These are phyloP conservation scores for Hapalemur alaotrensis DNA, from an alignment of 2,797 vertebrate genomes.

Conservation along the genomic window DNA sequence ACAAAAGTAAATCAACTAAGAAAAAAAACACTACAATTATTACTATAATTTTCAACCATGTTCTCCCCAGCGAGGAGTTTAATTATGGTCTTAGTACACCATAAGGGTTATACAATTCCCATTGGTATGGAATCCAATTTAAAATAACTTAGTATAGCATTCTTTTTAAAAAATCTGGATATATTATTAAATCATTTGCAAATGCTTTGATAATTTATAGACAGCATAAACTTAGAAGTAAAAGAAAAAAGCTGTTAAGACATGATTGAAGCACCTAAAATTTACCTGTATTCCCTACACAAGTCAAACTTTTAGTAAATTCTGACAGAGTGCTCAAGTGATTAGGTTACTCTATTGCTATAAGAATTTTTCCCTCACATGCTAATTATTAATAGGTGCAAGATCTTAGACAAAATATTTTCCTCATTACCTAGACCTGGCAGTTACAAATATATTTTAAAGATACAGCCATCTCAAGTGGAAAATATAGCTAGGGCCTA, in stretches of 20 bases:
- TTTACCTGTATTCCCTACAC: neutral
- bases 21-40: neutral
- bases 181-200: neutral
- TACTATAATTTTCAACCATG: neutral
- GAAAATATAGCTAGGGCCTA: neutral
- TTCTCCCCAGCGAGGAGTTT: neutral
- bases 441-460: conserved; percentile 29
- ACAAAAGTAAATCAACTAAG: neutral
- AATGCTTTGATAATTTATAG: neutral
- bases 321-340: neutral
- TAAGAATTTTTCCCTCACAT: neutral
- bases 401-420: neutral
- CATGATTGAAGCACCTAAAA: neutral
- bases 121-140: neutral
- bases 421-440: neutral
- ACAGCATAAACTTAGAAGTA: neutral
- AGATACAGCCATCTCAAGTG: neutral
- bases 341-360: neutral
- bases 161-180: neutral
- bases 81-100: neutral
- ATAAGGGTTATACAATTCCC: neutral
- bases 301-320: conserved; percentile 11
- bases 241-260: neutral
- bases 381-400: neutral
- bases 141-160: neutral